Conservation (phyloP, 2,797 vertebrate genomes). For the Podarcis siculus region DNA sequence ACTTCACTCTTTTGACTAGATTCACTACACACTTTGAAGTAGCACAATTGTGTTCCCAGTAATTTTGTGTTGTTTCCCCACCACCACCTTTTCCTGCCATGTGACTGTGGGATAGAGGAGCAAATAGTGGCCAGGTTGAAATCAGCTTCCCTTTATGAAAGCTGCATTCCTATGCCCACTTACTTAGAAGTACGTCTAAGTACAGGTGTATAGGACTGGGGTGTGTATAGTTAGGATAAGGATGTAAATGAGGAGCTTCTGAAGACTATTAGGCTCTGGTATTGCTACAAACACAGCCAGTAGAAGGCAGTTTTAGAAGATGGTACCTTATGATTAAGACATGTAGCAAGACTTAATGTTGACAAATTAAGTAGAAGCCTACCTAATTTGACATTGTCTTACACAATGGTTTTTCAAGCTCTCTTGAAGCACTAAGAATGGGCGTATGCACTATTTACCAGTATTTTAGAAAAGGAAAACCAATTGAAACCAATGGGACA, state of each 20-base stretch:
- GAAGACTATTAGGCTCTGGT: not conserved
- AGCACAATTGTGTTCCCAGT: not conserved
- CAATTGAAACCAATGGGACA: slow-evolving; percentile 21
- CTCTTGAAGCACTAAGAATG: not conserved
- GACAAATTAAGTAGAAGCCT: not conserved
- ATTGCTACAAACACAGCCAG: not conserved
- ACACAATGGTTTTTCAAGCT: not conserved
- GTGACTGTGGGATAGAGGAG: not conserved
- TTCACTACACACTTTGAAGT: not conserved
- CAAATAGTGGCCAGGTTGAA: not conserved
- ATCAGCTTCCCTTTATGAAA: not conserved
- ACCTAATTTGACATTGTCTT: not conserved
- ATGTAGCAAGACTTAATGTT: not conserved
- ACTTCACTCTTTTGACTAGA: not conserved
- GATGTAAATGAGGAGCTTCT: not conserved
- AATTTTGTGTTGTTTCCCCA: not conserved
- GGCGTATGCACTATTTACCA: not conserved
- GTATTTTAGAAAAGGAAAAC: not conserved
- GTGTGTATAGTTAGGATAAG: not conserved
- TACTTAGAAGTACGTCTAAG: not conserved
- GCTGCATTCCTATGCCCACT: not conserved
- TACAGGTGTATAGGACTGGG: not conserved
- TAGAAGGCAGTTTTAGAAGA: not conserved
- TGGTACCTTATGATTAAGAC: not conserved
- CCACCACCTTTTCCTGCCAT: not conserved